Percentiles rank a stretch among this genome's conserved stretches.
Evolutionary conservation across 2,888 invertebrate species (phyloP).

Genomic region (Alloplasta piceator): DNA sequence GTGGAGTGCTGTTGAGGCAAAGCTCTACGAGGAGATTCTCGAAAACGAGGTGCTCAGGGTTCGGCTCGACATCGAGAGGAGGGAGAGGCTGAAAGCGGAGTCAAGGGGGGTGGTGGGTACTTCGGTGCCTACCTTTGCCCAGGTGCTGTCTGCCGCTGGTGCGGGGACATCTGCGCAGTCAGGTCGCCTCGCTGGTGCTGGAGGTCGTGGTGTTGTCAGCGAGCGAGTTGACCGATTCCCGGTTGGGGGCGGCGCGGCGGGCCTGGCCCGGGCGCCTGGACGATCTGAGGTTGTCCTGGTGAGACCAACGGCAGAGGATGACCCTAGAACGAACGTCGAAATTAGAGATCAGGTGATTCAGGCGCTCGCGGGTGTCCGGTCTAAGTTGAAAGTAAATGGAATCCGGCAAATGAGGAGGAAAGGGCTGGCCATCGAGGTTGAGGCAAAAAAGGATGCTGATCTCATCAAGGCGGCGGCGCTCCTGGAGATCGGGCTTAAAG

Average conservation of each 20-base stretch:
- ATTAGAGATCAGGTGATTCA: background rate
- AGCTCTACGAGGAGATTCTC: background rate
- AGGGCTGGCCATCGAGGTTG: slow-evolving; percentile 5
- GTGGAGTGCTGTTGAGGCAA: background rate
- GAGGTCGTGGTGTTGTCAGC: background rate
- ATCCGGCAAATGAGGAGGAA: background rate
- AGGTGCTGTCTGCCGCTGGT: background rate
- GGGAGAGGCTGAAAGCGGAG: background rate
- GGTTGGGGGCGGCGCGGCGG: too few relatives aligned
- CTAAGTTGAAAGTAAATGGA: background rate
- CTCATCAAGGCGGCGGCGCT: background rate
- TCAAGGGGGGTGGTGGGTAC: background rate
- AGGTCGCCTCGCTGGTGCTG: background rate
- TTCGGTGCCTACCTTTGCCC: too few relatives aligned
- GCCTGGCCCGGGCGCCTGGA: too few relatives aligned
- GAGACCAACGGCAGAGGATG: background rate
- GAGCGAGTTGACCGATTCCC: too few relatives aligned
- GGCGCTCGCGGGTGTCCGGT: background rate
- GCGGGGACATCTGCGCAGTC: background rate
- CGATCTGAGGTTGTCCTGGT: background rate
- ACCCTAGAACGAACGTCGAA: background rate
- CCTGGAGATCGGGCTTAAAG: background rate
- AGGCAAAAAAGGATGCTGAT: background rate
- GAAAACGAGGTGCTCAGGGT: background rate
- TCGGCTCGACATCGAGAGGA: background rate